phyloP scores from a whole-genome alignment of 2,797 vertebrate species.

The Coreius guichenoti region DNA sequence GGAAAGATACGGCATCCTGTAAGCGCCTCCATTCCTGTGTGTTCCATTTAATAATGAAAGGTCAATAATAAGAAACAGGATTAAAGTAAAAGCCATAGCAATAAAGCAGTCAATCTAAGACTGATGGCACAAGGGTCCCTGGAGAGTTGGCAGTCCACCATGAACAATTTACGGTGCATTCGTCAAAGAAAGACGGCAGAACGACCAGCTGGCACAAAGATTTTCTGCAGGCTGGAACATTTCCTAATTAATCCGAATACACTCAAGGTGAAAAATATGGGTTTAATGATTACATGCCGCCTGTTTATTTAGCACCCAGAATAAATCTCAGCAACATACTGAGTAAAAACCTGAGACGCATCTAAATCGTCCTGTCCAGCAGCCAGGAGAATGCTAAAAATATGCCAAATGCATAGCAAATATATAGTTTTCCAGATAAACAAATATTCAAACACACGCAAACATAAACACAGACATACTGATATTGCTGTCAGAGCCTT shows the following conservation, averaged over 20 bases:
- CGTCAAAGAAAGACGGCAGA: conserved; percentile 46
- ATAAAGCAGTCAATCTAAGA: conserved; percentile 51
- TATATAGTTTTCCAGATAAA: not conserved
- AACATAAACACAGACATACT: not conserved
- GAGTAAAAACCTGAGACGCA: conserved; percentile 16
- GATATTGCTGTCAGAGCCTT: not conserved
- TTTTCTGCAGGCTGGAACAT: conserved; percentile 38
- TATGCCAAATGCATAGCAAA: not conserved
- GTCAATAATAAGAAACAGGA: conserved; percentile 51
- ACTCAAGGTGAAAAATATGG: conserved; percentile 59
- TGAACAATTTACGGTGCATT: conserved; percentile 59
- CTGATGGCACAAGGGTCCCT: conserved; percentile 49
- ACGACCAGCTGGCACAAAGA: conserved; percentile 53
- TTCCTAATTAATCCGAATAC: conserved; percentile 55
- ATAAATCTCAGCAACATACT: conserved; percentile 42
- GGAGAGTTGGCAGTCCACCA: conserved; percentile 38
- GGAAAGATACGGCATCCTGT: not conserved
- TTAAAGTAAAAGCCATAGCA: conserved; percentile 54
- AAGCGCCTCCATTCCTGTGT: not conserved
- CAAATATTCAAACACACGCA: conserved; percentile 11
- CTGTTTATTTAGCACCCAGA: conserved; percentile 51
- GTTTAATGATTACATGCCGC: conserved; percentile 50
- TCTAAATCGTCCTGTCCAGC: conserved; percentile 11
- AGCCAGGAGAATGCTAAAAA: conserved; percentile 7
- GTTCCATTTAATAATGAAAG: conserved; percentile 52